Percentiles rank a stretch among this genome's conserved stretches.
phyloP scores from a whole-genome alignment of 1,140 invertebrate genomes.

The Leptinotarsa lineolata region DNA sequence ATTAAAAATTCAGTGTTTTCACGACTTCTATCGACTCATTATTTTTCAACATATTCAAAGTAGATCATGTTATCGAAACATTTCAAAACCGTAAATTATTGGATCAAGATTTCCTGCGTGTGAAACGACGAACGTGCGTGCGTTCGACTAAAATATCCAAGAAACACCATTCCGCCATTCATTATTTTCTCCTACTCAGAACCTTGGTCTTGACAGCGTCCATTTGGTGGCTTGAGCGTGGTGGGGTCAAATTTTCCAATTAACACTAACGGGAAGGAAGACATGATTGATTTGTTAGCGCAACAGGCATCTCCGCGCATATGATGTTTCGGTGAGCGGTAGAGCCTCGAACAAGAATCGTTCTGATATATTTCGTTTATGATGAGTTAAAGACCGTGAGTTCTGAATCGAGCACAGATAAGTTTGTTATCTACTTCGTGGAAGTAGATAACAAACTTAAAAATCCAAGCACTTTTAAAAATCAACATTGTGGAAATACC shows the following conservation, averaged over 20 bases:
- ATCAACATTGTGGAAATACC: too few species aligned
- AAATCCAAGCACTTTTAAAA: too few species aligned
- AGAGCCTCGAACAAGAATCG: neutral
- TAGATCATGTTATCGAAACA: too few species aligned
- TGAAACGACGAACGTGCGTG: neutral
- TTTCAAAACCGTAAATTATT: too few species aligned
- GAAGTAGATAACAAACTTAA: too few species aligned
- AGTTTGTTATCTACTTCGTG: too few species aligned
- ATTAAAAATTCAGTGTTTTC: too few species aligned
- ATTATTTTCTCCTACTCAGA: conserved; percentile 1
- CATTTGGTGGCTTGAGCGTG: neutral
- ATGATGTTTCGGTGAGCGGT: conserved; percentile 1
- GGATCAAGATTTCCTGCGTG: neutral
- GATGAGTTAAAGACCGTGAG: too few species aligned
- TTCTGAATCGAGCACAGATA: too few species aligned
- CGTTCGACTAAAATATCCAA: neutral
- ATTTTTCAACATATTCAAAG: too few species aligned
- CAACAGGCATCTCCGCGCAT: conserved; percentile 29
- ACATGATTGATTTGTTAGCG: conserved; percentile 45
- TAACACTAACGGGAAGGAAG: conserved; percentile 47
- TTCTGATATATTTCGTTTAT: too few species aligned
- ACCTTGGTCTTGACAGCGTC: neutral
- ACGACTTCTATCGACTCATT: too few species aligned
- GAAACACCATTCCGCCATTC: conserved; percentile 1
- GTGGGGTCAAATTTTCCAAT: conserved; percentile 46